phyloP scores from a whole-genome alignment of 2,797 vertebrate genomes.

The Schizopygopsis malacanthus region DNA sequence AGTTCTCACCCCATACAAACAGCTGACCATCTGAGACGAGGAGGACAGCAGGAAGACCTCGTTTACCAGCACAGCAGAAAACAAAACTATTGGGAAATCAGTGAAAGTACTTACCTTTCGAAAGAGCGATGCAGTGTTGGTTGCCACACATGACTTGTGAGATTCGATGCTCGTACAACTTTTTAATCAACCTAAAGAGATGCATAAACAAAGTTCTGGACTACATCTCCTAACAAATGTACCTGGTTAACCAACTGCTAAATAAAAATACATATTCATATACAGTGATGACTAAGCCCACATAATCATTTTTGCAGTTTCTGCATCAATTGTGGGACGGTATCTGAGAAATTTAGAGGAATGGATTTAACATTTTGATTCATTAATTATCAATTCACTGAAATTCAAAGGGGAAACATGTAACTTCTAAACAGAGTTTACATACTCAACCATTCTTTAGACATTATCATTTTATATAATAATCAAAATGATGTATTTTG shows the following conservation, averaged over 20 bases:
- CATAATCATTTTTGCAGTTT: neutral
- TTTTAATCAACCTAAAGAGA: slow-evolving; percentile 88
- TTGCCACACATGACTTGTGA: slow-evolving; percentile 97
- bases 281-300: neutral
- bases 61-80: neutral
- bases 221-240: neutral
- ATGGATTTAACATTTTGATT: neutral
- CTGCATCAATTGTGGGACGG: neutral
- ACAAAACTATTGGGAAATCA: neutral
- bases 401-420: too few species aligned
- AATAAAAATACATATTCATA: neutral
- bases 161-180: slow-evolving; percentile 91
- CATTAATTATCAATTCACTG: neutral
- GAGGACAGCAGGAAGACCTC: neutral
- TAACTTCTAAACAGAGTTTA: neutral
- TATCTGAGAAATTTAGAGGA: neutral
- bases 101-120: slow-evolving; percentile 82
- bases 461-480: neutral
- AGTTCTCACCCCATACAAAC: slow-evolving; percentile 92
- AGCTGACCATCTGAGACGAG: slow-evolving; percentile 85
- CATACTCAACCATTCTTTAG: neutral
- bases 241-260: neutral
- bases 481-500: neutral
- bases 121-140: slow-evolving; percentile 96
- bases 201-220: neutral